Evolutionary conservation across 1,140 invertebrate species (phyloP).

Genomic region (Chrysomallon squamiferum): DNA sequence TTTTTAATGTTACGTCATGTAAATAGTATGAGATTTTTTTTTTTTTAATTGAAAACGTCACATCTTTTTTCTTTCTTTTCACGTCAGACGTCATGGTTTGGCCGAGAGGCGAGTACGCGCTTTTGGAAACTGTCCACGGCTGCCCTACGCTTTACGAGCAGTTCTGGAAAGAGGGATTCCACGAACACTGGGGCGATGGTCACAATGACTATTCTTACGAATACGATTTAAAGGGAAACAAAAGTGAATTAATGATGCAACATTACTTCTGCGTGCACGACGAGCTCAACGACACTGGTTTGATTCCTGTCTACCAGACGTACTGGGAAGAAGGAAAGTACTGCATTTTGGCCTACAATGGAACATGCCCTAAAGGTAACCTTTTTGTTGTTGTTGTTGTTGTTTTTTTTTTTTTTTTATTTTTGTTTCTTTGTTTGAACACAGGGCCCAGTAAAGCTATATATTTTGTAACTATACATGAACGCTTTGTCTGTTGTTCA

Average conservation of each 20-base stretch:
- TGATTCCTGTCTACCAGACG: conserved; percentile 24
- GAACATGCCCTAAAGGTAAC: conserved; percentile 22
- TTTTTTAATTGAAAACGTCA: no score
- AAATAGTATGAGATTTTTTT: no score
- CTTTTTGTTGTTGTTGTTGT: no score
- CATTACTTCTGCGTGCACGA: conserved; percentile 26
- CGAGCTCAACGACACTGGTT: neutral
- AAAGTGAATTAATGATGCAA: conserved; percentile 10
- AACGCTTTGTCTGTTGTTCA: no score
- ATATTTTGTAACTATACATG: no score
- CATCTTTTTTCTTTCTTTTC: neutral
- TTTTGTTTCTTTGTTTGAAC: no score
- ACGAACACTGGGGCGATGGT: conserved; percentile 18
- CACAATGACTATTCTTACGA: conserved; percentile 12
- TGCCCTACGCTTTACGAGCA: conserved; percentile 16
- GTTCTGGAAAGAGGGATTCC: conserved; percentile 18
- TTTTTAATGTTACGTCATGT: no score
- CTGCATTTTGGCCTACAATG: conserved; percentile 23
- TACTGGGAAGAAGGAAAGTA: conserved; percentile 29
- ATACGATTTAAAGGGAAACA: conserved; percentile 20
- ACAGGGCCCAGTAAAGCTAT: no score
- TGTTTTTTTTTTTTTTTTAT: no score
- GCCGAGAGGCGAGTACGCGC: conserved; percentile 25
- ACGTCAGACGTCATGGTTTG: conserved; percentile 28
- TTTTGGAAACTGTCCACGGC: conserved; percentile 16